Evolutionary conservation across 2,888 invertebrate genomes (phyloP), one percentile per base, ranked within the genome.

Genomic region (Dolomedes plantarius): DNA sequence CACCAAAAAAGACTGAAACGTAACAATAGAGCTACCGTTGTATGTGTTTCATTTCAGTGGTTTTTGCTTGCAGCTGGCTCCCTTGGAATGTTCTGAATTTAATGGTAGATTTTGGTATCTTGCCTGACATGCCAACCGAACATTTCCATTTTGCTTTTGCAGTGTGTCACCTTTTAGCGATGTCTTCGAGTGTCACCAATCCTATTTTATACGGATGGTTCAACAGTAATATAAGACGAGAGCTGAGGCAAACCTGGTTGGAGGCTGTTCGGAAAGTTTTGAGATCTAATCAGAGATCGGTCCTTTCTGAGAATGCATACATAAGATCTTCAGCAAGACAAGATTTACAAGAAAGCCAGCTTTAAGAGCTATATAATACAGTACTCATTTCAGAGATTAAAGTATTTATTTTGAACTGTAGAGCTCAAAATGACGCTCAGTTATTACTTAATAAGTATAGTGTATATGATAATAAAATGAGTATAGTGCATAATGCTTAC

Each of bases 201-300:
- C 94, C 94, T 0, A 92, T 94, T 36, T 91, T 94, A 28, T 94
- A 94, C 90, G 94, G 93, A 11, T 93, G 93, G 92, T 91, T 94
- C 81, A 94, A 94, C 90, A 93, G 93, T 88, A 93, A 93, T 89
- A 93, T 94, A 89, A 90, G 92, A 13, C 90, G 91, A 23, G 93
- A 93, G 89, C 92, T 93, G 23, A 46, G 79, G 1, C 71, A 76
- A 28, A 65, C 80, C 1, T 36, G 85, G 16, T 46, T 69, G 9
- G 78, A 62, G 6, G 69, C 74, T 0, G 31, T 39, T 0, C 62
- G 69, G 1, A 74, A 79, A 7, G 69, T 79, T 2, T 64, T 86
- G 1, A 64, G 74, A 1, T 29, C 78, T 0, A 27, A 41, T 5
- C 76, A 83, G 16, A 85, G 74, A 1, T 69, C 78, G 1, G 62